phyloP scores from a whole-genome alignment of 2,888 invertebrate species.

The Ecdyonurus torrentis region DNA sequence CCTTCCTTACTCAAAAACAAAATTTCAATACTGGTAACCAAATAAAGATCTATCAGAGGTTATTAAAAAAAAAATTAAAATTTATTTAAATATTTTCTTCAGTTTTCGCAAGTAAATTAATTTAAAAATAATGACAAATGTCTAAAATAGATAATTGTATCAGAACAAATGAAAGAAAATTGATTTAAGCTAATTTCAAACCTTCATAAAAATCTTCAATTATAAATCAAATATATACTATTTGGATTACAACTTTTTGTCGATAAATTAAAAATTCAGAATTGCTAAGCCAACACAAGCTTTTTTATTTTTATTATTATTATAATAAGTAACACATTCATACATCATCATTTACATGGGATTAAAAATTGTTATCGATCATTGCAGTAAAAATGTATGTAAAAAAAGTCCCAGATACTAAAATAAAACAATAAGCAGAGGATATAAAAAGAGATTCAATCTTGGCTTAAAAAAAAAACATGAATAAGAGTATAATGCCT shows the following conservation, averaged over 20 bases:
- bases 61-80: not conserved
- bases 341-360: not conserved
- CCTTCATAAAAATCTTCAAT: too few relatives aligned
- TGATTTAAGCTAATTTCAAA: too few relatives aligned
- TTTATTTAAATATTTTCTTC: not conserved
- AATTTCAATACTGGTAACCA: too few relatives aligned
- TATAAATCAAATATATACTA: too few relatives aligned
- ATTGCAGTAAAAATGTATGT: not conserved
- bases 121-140: too few relatives aligned
- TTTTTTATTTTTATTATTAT: not conserved
- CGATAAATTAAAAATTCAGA: too few relatives aligned
- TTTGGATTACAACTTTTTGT: too few relatives aligned
- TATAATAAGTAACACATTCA: not conserved
- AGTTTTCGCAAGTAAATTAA: not conserved
- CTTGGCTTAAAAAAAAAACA: not conserved
- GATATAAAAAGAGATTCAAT: not conserved
- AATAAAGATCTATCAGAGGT: not conserved
- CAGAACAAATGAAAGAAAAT: not conserved
- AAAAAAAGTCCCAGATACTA: not conserved
- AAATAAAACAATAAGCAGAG: not conserved
- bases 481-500: not conserved
- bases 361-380: not conserved
- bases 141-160: too few relatives aligned
- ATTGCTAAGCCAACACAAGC: not conserved
- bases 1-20: too few relatives aligned